Percentiles rank a stretch among this genome's conserved stretches.
Conservation (phyloP, 2,113 vertebrate species). For the Theristicus caerulescens region DNA sequence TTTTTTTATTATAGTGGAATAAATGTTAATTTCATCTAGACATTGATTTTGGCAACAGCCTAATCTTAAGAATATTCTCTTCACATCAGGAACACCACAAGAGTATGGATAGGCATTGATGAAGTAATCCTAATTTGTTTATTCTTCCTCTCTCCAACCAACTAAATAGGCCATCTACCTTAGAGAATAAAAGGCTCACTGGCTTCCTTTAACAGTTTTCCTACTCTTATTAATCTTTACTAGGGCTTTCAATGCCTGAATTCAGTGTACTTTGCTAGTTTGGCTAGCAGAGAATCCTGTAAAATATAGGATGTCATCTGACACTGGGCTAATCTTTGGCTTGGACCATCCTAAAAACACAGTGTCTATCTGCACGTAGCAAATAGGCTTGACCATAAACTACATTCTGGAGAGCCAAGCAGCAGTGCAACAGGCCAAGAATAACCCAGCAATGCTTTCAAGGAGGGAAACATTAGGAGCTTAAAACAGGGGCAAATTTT, state of each 20-base stretch:
- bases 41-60: not conserved
- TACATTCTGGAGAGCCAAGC: not conserved
- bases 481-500: not conserved
- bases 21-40: not conserved
- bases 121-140: not conserved
- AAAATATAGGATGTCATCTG: not conserved
- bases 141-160: not conserved
- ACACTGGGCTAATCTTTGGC: not conserved
- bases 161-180: not conserved
- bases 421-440: not conserved
- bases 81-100: not conserved
- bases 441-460: not conserved
- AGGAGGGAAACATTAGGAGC: not conserved
- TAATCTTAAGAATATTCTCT: not conserved
- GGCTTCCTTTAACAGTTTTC: not conserved
- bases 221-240: not conserved
- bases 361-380: not conserved
- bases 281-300: not conserved
- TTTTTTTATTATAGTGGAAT: not conserved
- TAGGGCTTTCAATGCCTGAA: not conserved
- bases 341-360: not conserved
- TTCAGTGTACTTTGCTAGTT: not conserved
- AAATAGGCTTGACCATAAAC: not conserved
- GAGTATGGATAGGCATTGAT: not conserved
- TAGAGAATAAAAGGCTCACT: not conserved